These are phyloP conservation scores for Malurus elegans DNA, from an alignment of 2,113 vertebrate genomes.

Conservation along the genomic window DNA sequence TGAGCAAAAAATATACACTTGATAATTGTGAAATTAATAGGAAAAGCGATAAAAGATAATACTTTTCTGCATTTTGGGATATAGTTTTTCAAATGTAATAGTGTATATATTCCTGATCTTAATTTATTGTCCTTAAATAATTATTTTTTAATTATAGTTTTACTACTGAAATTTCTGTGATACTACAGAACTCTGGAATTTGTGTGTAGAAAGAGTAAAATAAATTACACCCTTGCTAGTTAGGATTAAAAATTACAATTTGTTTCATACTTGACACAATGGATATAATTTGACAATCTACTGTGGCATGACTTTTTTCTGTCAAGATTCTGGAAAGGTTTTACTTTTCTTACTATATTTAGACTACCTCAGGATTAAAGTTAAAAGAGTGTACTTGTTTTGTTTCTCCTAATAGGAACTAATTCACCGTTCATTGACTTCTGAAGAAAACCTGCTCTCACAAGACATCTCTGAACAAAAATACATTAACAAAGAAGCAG, in stretches of 20 bases:
- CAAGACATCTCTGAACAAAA: not conserved
- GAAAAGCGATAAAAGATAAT: not conserved
- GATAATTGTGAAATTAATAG: not conserved
- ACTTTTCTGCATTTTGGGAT: not conserved
- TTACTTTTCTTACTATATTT: not conserved
- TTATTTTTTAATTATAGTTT: not conserved
- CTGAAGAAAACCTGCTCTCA: not conserved
- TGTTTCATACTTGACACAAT: not conserved
- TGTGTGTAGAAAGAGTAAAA: not conserved
- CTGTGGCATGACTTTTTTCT: not conserved
- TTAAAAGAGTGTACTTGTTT: not conserved
- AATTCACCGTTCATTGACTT: slow-evolving; percentile 55
- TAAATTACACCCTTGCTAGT: not conserved
- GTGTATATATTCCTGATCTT: not conserved
- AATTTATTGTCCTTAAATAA: not conserved
- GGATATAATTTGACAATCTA: not conserved
- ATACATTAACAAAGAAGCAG: not conserved
- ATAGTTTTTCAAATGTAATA: not conserved
- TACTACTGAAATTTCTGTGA: not conserved
- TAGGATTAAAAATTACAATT: not conserved
- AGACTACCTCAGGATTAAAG: not conserved
- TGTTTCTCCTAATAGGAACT: slow-evolving; percentile 67
- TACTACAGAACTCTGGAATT: not conserved
- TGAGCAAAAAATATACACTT: not conserved
- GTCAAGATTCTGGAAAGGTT: not conserved